Evolutionary conservation across 2,113 vertebrate genomes (phyloP), one percentile per base, ranked within the genome.

Genomic region (Sorex fumeus): DNA sequence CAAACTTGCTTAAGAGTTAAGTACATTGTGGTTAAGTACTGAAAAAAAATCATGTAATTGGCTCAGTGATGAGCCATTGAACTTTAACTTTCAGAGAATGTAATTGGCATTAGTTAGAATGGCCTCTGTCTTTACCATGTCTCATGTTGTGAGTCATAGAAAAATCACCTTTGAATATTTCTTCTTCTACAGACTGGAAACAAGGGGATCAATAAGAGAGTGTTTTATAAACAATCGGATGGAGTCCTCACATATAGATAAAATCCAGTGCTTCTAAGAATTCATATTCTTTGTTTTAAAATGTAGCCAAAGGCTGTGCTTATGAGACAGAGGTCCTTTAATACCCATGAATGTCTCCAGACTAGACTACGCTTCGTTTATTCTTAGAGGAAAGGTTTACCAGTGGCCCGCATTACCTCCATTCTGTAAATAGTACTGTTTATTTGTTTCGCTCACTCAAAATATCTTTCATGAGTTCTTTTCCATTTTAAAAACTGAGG

Each of bases 401-500:
- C 36, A 60, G 15, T 74, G 53, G 70, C 25, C 36, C 71, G 60
- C 34, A 36, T 72, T 79, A 3, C 28, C 47, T 50, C 66, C 19
- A 0, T 67, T 88, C 82, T 84, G 21, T 79, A 86, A 81, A 87
- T 4, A 88, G 10, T 84, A 75, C 18, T 79, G 8, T 53, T 91
- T 16, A 2, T 94, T 94, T 12, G 11, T 75, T 85, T 82, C 81
- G 84, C 64, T 75, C 92, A 87, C 75, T 93, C 81, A 84, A 75
- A 92, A 83, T 81, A 79, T 75, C n/a, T 80, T 71, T 87, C 93
- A 57, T 43, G 86, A 95, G 50, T 84, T 93, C 64, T 71, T 95
- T 95, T 95, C 92, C 74, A 91, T 95, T 95, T 96, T 95, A 93
- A 93, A 96, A 96, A 92, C 84, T 86, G 34, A 75, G 66, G 87